Percentiles rank a stretch among this genome's conserved stretches.
These are phyloP conservation scores for Ptychodera flava DNA, from an alignment of 35 echinoderm and acorn worm species.

Conservation along the genomic window DNA sequence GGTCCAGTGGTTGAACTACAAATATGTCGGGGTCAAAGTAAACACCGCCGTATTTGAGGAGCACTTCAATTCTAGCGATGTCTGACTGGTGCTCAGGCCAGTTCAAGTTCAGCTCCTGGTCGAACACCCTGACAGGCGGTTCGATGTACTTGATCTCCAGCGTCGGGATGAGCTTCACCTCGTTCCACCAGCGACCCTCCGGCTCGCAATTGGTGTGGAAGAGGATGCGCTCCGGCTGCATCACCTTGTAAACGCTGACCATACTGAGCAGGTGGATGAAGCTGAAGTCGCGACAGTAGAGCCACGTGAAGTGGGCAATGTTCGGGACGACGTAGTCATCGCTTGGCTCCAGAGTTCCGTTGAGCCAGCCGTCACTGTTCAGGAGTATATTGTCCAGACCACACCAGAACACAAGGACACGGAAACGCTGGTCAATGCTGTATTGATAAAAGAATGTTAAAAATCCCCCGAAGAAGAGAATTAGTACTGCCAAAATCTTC, in stretches of 20 bases:
- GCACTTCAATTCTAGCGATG: background rate
- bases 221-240: background rate
- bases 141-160: background rate
- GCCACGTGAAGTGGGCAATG: background rate
- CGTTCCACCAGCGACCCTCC: background rate
- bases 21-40: background rate
- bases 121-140: background rate
- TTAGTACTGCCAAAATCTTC: background rate
- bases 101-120: background rate
- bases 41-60: background rate
- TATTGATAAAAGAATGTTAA: background rate
- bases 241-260: background rate
- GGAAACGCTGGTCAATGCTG: background rate
- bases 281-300: background rate
- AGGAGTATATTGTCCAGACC: background rate
- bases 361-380: background rate
- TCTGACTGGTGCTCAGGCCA: background rate
- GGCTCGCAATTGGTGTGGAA: background rate
- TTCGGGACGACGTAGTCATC: background rate
- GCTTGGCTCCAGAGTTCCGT: background rate
- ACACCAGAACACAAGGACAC: background rate
- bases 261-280: background rate
- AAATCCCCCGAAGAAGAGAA: background rate
- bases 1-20: background rate
- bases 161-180: background rate